Conservation (phyloP, 2,113 vertebrate genomes). For the Pristiophorus japonicus region DNA sequence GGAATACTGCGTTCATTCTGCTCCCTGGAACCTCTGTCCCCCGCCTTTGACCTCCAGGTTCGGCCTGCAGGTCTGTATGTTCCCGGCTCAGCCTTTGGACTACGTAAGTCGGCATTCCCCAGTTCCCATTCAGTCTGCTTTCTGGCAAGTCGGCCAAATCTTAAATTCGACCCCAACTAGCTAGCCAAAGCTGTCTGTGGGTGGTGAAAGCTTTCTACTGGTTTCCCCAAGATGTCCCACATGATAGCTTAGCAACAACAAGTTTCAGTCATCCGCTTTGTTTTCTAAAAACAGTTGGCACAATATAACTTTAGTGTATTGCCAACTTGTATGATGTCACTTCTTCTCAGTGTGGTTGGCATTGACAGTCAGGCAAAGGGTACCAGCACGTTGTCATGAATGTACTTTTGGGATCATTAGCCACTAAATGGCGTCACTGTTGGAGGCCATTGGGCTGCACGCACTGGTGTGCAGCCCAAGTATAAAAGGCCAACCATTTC, state of each 20-base stretch:
- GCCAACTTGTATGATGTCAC: background rate
- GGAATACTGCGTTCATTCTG: background rate
- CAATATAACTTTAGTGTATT: background rate
- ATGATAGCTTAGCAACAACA: background rate
- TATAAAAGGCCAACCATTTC: too few relatives aligned
- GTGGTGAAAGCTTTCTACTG: background rate
- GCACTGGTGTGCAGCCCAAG: too few relatives aligned
- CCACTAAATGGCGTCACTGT: too few relatives aligned
- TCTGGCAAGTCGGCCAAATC: background rate
- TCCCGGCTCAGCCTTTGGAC: background rate
- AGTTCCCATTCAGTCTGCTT: background rate
- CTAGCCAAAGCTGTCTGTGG: background rate
- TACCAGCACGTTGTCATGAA: too few relatives aligned
- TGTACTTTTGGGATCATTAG: too few relatives aligned
- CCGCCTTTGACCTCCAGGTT: background rate
- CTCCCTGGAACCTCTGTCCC: background rate
- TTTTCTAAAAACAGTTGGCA: background rate
- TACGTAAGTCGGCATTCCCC: background rate
- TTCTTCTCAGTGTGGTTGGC: conserved; percentile 7
- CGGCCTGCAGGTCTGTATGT: background rate
- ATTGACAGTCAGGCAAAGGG: background rate
- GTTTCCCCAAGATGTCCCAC: background rate
- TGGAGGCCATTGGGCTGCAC: too few relatives aligned
- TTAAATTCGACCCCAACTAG: background rate
- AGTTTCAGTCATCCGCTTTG: background rate